Percentiles rank a stretch among this genome's conserved stretches.
phyloP scores from a whole-genome alignment of 2,888 invertebrate species.

The Lamproptera curius region DNA sequence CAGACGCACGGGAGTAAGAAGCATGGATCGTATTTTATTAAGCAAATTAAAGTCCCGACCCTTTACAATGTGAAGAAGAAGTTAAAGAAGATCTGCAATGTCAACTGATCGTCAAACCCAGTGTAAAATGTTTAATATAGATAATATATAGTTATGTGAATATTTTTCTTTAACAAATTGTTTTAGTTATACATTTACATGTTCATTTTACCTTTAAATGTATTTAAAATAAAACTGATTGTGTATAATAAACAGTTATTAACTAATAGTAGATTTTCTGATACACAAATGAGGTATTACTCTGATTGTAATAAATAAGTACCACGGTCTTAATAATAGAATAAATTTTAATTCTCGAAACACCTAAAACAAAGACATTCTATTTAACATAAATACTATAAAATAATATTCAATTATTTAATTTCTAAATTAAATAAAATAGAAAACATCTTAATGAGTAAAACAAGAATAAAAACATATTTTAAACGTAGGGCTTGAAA shows the following conservation, averaged over 20 bases:
- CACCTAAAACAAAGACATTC: slow-evolving; percentile 45
- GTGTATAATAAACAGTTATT: too few species aligned
- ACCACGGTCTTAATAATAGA: too few species aligned
- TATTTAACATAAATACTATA: slow-evolving; percentile 57
- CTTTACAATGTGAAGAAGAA: slow-evolving; percentile 1
- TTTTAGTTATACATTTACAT: too few species aligned
- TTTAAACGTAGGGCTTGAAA: slow-evolving; percentile 75
- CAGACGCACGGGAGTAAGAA: slow-evolving; percentile 35
- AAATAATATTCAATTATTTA: slow-evolving; percentile 73
- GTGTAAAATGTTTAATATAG: too few species aligned
- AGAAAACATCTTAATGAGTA: slow-evolving; percentile 44
- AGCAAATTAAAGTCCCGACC: slow-evolving; percentile 2
- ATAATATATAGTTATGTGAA: too few species aligned
- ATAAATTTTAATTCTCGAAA: slow-evolving; percentile 55
- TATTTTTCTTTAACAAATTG: too few species aligned
- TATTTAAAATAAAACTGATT: too few species aligned
- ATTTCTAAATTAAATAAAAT: slow-evolving; percentile 69
- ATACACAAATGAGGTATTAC: slow-evolving; percentile 1
- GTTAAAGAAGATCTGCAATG: slow-evolving; percentile 3
- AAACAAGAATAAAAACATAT: slow-evolving; percentile 29
- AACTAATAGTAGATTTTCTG: too few species aligned
- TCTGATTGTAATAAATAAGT: slow-evolving; percentile 50
- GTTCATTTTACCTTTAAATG: too few species aligned
- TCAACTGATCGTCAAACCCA: too few species aligned
- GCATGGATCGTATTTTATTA: too few species aligned